Evolutionary conservation across 2,888 invertebrate genomes (phyloP).

Genomic region (Cotesia congregata): DNA sequence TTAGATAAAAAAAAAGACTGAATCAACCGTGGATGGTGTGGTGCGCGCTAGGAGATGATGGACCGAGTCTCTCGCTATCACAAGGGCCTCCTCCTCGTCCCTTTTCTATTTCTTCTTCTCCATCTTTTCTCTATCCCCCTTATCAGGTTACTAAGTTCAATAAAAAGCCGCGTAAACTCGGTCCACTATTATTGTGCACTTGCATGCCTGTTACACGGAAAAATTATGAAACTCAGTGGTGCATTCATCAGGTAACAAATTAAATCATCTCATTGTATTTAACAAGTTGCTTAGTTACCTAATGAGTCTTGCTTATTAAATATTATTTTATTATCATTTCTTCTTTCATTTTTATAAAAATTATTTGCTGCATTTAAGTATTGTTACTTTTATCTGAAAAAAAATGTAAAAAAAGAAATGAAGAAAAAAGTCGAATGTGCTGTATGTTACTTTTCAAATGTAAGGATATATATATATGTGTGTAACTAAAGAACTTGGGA

Average conservation of each 20-base stretch:
- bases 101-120: not conserved
- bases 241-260: constrained; percentile 68
- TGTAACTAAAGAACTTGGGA: constrained; percentile 2
- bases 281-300: not conserved
- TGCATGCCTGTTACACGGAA: constrained; percentile 66
- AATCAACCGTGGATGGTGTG: constrained; percentile 66
- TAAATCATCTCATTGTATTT: constrained; percentile 17
- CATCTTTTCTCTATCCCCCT: not conserved
- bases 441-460: no score
- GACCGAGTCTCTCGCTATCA: constrained; percentile 67
- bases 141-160: constrained; percentile 29
- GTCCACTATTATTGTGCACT: constrained; percentile 66
- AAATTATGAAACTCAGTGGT: constrained; percentile 68
- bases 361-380: no score
- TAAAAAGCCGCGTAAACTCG: constrained; percentile 58
- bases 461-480: not conserved
- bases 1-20: constrained; percentile 31
- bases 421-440: no score
- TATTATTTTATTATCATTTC: no score
- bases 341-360: no score
- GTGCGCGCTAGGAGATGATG: constrained; percentile 68
- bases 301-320: no score
- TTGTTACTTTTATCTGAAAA: no score
- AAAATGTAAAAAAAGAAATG: no score
- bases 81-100: constrained; percentile 47